Base-by-base conservation (phyloP, 2,888 invertebrate genomes). In the Punctoribates punctum region DNA sequence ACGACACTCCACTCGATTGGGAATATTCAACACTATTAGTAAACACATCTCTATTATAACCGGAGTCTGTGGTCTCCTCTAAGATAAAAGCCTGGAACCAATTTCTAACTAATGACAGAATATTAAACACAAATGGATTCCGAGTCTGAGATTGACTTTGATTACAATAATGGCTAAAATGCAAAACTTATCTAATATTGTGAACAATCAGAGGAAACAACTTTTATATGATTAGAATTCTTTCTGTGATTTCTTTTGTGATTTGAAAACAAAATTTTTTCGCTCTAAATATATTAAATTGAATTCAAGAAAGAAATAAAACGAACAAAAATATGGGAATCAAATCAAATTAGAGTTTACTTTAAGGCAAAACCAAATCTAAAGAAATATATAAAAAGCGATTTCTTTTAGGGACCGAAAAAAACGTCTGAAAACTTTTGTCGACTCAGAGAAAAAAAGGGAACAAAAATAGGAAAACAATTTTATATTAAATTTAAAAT, bases 161-260 rank as follows among this genome's bases (percentile, higher is more conserved):
- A 20, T 67, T 34, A 42, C 34, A 67, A 67, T 67, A 67, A 42
- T 34, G 17, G 15, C 3, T 27, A 60, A 60, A 27, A 27, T 60
- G 15, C 5, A 60, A 57, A 57, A 57, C n/a, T 57, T 27, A 27
- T 60, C 27, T 60, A 27, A 57, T 57, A 57, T 51, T 23, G 23
- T 34, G 34, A 34, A 15, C 13, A 23, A 60, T 27, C 27, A 60
- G 2, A 60, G 3, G 5, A 60, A 57, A 60, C 27, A 17, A 17
- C 60, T 20, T 67, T 42, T 27, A 67, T 67, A 67, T 67, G n/a
- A 67, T 67, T 67, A 67, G 67, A 67, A 67, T 67, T 67, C 67
- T 23, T 67, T 38, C 38, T 42, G 38, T 67, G 67, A 38, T 67
- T 42, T 23, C 42, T 67, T 23, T 67, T 67, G 38, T 38, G 67